These are phyloP conservation scores for Drosophila littoralis DNA, from an alignment of 1,140 invertebrate genomes.

Conservation along the genomic window DNA sequence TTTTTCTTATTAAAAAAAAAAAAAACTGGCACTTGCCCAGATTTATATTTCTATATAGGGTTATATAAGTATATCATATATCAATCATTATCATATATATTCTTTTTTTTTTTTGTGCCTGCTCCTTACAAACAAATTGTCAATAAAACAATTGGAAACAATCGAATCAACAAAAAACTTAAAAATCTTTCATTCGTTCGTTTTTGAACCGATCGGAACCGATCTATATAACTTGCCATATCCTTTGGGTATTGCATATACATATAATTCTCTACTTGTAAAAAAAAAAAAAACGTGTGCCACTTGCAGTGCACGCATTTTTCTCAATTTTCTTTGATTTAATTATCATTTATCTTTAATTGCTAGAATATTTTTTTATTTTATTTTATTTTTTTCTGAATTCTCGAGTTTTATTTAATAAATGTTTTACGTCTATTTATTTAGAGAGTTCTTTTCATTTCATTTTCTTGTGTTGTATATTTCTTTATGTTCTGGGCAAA, in stretches of 20 bases:
- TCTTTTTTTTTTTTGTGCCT: slow-evolving; percentile 12
- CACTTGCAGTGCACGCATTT: slow-evolving; percentile 67
- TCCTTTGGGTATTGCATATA: slow-evolving; percentile 54
- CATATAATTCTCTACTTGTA: slow-evolving; percentile 71
- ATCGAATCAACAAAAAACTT: slow-evolving; percentile 68
- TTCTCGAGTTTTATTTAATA: slow-evolving; percentile 37
- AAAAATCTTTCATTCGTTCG: slow-evolving; percentile 24
- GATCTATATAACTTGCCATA: slow-evolving; percentile 51
- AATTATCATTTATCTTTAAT: slow-evolving; percentile 10
- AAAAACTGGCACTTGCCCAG: slow-evolving; percentile 40
- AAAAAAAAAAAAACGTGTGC: slow-evolving; percentile 55
- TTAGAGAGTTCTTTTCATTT: slow-evolving; percentile 15
- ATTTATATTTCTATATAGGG: slow-evolving; percentile 45
- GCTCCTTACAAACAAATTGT: slow-evolving; percentile 57
- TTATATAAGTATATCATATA: slow-evolving; percentile 40
- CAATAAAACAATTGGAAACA: slow-evolving; percentile 78
- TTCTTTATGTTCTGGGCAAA: slow-evolving; percentile 13
- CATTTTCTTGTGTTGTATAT: slow-evolving; percentile 32
- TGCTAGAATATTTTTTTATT: slow-evolving; percentile 30
- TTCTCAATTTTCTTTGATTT: slow-evolving; percentile 19
- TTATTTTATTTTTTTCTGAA: slow-evolving; percentile 18
- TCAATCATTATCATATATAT: slow-evolving; percentile 26
- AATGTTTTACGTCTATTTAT: slow-evolving; percentile 42
- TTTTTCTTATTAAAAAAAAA: slow-evolving; percentile 57
- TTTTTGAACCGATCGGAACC: slow-evolving; percentile 20